Percentiles rank a stretch among this genome's conserved stretches.
Conservation (phyloP, 2,797 vertebrate genomes). For the Enteromius trimaculatus region DNA sequence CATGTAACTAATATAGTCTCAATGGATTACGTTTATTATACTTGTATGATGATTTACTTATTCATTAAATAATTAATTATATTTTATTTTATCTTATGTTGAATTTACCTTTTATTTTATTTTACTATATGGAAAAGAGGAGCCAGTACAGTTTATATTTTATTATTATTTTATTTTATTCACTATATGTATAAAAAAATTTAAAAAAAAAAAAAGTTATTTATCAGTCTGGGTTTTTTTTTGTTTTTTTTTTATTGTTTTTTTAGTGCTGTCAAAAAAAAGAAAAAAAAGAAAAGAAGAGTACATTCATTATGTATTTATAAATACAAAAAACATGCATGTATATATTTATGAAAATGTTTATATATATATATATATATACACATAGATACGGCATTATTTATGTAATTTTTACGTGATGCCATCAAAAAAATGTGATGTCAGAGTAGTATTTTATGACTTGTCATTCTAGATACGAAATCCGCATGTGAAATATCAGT, state of each 20-base stretch:
- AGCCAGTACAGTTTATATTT: background rate
- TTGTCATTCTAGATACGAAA: constrained; percentile 5
- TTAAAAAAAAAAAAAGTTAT: background rate
- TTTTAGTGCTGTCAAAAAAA: too few species aligned
- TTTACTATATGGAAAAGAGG: background rate
- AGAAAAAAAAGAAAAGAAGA: too few species aligned
- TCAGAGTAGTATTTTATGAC: background rate
- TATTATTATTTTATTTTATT: background rate
- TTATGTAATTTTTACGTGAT: too few species aligned
- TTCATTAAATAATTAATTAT: background rate
- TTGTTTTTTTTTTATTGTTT: too few species aligned
- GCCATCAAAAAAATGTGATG: background rate
- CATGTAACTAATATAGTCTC: background rate
- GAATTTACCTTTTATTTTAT: background rate
- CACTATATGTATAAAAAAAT: background rate
- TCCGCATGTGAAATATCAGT: constrained; percentile 17
- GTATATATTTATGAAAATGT: too few species aligned
- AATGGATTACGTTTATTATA: background rate
- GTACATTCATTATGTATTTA: too few species aligned
- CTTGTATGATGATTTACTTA: background rate
- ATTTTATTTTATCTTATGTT: background rate
- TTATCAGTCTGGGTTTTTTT: background rate
- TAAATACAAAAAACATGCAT: too few species aligned
- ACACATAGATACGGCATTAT: too few species aligned
- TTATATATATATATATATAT: too few species aligned